Conservation (phyloP, 2,888 invertebrate species). For the Muschampia plurimacula region DNA sequence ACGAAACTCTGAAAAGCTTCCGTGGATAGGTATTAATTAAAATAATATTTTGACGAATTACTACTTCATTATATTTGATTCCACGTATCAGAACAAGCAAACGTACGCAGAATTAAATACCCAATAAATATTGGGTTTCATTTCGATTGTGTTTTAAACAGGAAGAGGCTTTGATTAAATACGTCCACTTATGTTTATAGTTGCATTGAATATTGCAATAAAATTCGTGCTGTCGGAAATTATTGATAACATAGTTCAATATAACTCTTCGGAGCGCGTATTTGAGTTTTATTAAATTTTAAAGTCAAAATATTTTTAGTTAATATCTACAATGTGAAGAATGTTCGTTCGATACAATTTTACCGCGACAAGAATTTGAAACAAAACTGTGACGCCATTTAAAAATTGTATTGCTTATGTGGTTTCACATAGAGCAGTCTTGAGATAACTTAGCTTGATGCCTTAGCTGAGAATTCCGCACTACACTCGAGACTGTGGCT, state of each 20-base stretch:
- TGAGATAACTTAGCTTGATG: conserved; percentile 14
- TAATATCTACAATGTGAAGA: too few relatives aligned
- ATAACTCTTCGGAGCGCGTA: too few relatives aligned
- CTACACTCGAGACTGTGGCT: conserved; percentile 44
- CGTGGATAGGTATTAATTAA: not conserved
- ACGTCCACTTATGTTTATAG: conserved; percentile 1
- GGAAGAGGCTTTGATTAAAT: conserved; percentile 45
- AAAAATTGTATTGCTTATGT: not conserved
- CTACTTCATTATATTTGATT: conserved; percentile 10
- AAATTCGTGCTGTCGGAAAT: not conserved
- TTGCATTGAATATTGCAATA: not conserved
- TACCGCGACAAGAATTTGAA: not conserved
- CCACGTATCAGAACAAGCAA: conserved; percentile 2
- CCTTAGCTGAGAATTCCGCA: conserved; percentile 8
- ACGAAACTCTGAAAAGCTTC: not conserved
- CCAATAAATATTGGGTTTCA: not conserved
- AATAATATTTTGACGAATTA: not conserved
- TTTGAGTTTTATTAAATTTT: too few relatives aligned
- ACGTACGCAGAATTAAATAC: conserved; percentile 10
- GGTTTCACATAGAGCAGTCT: not conserved
- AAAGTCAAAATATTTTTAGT: too few relatives aligned
- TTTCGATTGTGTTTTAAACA: conserved; percentile 46
- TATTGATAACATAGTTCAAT: not conserved
- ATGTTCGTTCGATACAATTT: too few relatives aligned
- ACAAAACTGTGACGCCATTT: not conserved